A percentile compares a stretch with the other conserved stretches of the same genome.
Evolutionary conservation across 2,888 invertebrate genomes (phyloP).

Genomic region (Coenonympha glycerion): DNA sequence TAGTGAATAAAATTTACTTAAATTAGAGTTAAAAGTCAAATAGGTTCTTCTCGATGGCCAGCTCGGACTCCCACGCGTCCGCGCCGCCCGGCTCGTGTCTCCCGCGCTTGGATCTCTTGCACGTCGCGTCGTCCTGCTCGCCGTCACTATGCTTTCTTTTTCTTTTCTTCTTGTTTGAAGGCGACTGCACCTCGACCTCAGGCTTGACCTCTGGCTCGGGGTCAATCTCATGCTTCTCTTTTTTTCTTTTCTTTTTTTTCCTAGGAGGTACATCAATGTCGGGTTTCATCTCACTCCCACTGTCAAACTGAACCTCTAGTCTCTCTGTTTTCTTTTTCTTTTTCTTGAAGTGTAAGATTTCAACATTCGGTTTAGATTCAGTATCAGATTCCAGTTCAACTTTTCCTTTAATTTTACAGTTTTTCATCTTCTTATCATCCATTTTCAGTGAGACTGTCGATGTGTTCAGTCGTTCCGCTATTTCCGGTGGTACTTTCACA

Average conservation of each 20-base stretch:
- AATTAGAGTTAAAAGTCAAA: slow-evolving; percentile 49
- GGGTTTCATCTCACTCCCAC: too few species aligned
- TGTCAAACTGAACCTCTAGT: too few species aligned
- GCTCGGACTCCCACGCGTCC: slow-evolving; percentile 58
- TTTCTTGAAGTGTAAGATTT: neutral
- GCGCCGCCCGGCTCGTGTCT: slow-evolving; percentile 44
- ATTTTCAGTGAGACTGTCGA: neutral
- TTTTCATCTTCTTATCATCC: slow-evolving; percentile 39
- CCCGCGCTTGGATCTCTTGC: slow-evolving; percentile 36
- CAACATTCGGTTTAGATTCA: neutral
- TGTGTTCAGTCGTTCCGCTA: slow-evolving; percentile 38
- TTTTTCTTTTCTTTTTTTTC: too few species aligned
- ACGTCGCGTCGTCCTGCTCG: neutral
- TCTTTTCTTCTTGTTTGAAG: neutral
- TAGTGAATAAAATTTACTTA: neutral
- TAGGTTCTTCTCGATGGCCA: slow-evolving; percentile 59
- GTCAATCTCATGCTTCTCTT: too few species aligned
- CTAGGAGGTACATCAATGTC: too few species aligned
- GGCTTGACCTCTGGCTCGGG: neutral
- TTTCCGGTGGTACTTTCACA: slow-evolving; percentile 42
- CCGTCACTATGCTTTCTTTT: neutral
- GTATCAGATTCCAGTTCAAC: neutral
- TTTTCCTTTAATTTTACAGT: slow-evolving; percentile 34
- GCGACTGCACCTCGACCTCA: neutral
- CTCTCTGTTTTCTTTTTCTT: neutral